A percentile compares a stretch with the other conserved stretches of the same genome.
Evolutionary conservation across 2,113 vertebrate genomes (phyloP).

Genomic region (Caloenas nicobarica): DNA sequence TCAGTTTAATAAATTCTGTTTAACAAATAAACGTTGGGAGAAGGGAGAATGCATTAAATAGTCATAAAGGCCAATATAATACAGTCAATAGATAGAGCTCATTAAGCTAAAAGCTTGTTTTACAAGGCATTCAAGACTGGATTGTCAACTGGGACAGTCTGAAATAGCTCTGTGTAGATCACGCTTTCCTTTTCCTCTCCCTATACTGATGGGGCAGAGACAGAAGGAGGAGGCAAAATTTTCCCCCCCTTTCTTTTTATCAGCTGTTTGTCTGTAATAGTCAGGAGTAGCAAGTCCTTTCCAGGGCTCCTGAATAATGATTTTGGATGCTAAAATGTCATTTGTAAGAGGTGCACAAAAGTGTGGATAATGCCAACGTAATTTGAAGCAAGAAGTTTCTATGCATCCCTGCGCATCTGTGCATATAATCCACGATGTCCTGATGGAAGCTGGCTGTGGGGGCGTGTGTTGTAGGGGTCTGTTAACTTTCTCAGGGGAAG

Average conservation of each 20-base stretch:
- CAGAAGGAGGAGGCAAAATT: background rate
- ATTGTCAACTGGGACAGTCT: background rate
- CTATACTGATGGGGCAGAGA: background rate
- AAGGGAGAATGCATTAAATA: slow-evolving; percentile 9
- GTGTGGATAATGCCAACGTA: fast-evolving
- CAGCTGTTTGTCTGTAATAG: background rate
- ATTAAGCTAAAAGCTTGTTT: background rate
- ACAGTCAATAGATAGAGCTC: background rate
- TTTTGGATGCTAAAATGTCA: background rate
- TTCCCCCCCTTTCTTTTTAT: background rate
- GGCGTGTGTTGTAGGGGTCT: fast-evolving
- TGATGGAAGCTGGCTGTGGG: background rate
- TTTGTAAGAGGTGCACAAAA: background rate
- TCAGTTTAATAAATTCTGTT: background rate
- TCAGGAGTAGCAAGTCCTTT: background rate
- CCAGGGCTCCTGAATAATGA: background rate
- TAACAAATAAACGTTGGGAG: background rate
- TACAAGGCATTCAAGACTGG: background rate
- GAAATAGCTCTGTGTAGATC: background rate
- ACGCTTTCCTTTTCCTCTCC: background rate
- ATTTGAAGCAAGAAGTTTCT: background rate
- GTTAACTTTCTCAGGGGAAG: too few relatives aligned
- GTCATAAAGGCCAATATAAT: background rate
- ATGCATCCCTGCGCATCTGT: background rate
- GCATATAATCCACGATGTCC: too few relatives aligned